Evolutionary conservation across 2,113 vertebrate genomes (phyloP), one percentile per base, ranked within the genome.

Genomic region (Manacus vitellinus): DNA sequence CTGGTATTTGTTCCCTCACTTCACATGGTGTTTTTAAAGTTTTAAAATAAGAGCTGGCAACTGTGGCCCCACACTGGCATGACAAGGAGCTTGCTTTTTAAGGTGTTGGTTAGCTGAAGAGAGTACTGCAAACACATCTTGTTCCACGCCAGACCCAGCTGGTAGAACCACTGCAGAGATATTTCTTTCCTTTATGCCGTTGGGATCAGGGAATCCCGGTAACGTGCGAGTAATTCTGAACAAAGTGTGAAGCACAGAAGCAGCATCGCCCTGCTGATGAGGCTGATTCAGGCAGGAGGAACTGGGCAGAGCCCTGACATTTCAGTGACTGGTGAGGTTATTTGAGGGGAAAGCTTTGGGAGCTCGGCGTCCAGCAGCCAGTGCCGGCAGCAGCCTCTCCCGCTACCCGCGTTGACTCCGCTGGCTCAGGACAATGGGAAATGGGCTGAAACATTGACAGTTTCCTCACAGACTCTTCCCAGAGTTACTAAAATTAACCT

Each of bases 401-500:
- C 0, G 4, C 87, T 78, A 33, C 71, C 81, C 8, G 3, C 37
- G 9, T 55, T 92, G 95, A 96, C 92, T 94, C 94, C 0, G 3
- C 80, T 94, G 94, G 61, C 68, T 80, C 61, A 35, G 92, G 89
- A 95, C 91, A 89, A 93, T 71, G 88, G 63, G 44, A 93, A 95
- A 92, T 22, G 81, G 94, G 74, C 47, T 92, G 88, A 85, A 94
- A 88, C 84, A 88, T 2, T 15, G 86, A 93, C 83, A 62, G 66
- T 91, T 96, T 89, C 94, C 87, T 85, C 66, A 55, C 35, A 85
- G 71, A 89, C 87, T 93, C 92, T 96, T 96, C 89, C 92, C 96
- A 93, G 94, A 94, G 84, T 92, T 94, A 92, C 93, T 88, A 93
- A 96, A 96, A 94, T 94, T 93, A 92, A 94, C 91, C 92, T 96